These are phyloP conservation scores for Cactoblastis cactorum DNA, from an alignment of 2,888 invertebrate genomes.

Conservation along the genomic window DNA sequence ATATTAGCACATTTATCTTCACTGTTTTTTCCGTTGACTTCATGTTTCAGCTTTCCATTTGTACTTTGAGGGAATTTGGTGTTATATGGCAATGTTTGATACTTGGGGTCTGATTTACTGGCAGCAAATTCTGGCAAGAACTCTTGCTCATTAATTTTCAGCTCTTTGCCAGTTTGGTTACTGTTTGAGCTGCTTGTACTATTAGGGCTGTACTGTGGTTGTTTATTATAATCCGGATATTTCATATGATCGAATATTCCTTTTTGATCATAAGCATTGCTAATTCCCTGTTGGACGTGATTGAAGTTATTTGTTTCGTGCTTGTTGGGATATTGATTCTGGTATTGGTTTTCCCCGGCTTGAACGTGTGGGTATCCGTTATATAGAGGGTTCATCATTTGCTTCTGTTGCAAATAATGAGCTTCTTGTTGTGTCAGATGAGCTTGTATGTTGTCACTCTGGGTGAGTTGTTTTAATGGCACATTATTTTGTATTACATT, in stretches of 20 bases:
- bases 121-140: slow-evolving; percentile 84
- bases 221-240: slow-evolving; percentile 71
- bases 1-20: slow-evolving; percentile 62
- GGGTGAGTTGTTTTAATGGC: slow-evolving; percentile 76
- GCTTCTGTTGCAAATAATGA: slow-evolving; percentile 76
- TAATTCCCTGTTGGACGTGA: slow-evolving; percentile 71
- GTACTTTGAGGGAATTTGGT: slow-evolving; percentile 87
- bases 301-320: slow-evolving; percentile 55
- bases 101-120: slow-evolving; percentile 93
- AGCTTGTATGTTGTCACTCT: slow-evolving; percentile 69
- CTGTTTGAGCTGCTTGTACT: slow-evolving; percentile 74
- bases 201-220: slow-evolving; percentile 79
- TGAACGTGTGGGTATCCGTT: slow-evolving; percentile 63
- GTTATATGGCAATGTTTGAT: slow-evolving; percentile 94
- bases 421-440: slow-evolving; percentile 72
- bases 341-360: slow-evolving; percentile 58
- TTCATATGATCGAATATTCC: slow-evolving; percentile 64
- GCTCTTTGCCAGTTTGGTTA: slow-evolving; percentile 69
- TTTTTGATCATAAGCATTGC: slow-evolving; percentile 71
- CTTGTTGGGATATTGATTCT: slow-evolving; percentile 62
- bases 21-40: slow-evolving; percentile 56
- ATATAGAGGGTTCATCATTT: slow-evolving; percentile 70
- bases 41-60: slow-evolving; percentile 61
- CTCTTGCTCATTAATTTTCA: slow-evolving; percentile 76
- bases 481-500: slow-evolving; percentile 73